Evolutionary conservation across 2,113 vertebrate genomes (phyloP).

Genomic region (Ahaetulla prasina): DNA sequence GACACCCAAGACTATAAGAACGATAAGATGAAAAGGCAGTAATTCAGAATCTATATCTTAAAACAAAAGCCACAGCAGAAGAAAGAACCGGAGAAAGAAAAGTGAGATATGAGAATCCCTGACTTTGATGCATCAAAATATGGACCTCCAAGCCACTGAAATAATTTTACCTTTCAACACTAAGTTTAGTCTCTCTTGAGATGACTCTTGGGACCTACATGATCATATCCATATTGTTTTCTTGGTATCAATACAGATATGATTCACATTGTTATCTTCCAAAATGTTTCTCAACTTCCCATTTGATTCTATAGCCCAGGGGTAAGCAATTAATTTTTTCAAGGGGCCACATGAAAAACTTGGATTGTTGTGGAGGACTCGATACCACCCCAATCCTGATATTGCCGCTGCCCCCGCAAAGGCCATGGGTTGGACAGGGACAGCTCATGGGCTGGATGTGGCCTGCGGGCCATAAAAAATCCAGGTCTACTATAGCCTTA

Average conservation of each 20-base stretch:
- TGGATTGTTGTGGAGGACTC: not conserved
- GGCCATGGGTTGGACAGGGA: not conserved
- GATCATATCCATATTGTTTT: not conserved
- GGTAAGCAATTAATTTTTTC: not conserved
- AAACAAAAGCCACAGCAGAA: not conserved
- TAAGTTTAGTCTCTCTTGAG: not conserved
- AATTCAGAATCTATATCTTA: not conserved
- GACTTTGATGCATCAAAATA: not conserved
- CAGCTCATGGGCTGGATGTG: not conserved
- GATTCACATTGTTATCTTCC: not conserved
- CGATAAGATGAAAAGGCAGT: not conserved
- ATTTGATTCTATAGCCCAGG: not conserved
- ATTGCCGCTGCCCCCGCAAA: not conserved
- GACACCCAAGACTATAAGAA: not conserved
- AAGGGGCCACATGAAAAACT: not conserved
- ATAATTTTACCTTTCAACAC: not conserved
- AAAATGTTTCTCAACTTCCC: not conserved
- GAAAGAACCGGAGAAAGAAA: not conserved
- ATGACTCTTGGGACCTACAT: not conserved
- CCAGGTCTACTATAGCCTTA: not conserved
- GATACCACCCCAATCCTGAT: not conserved
- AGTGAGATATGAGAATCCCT: not conserved
- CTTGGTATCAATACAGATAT: not conserved
- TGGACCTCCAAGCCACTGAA: not conserved
- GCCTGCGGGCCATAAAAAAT: not conserved